These are phyloP conservation scores for Achroia grisella DNA, from an alignment of 1,140 invertebrate genomes.

Conservation along the genomic window DNA sequence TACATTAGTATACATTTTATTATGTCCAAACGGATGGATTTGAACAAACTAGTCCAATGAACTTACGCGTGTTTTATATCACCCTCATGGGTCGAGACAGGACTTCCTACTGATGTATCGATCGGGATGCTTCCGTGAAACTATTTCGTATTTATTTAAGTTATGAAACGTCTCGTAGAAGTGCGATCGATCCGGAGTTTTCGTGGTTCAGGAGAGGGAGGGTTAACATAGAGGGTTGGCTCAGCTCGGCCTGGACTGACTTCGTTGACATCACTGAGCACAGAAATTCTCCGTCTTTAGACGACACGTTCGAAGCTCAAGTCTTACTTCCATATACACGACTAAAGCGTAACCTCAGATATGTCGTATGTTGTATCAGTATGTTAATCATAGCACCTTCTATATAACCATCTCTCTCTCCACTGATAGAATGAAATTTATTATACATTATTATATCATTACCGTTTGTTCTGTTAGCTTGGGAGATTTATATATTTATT, in stretches of 20 bases:
- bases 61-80: slow-evolving; percentile 34
- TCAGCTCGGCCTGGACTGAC: too few species aligned
- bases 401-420: slow-evolving; percentile 17
- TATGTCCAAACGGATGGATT: slow-evolving; percentile 64
- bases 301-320: too few species aligned
- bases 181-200: not conserved
- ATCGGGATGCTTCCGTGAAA: slow-evolving; percentile 33
- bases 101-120: slow-evolving; percentile 26
- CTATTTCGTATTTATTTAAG: slow-evolving; percentile 50
- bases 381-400: not conserved
- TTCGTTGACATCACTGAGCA: too few species aligned
- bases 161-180: slow-evolving; percentile 14
- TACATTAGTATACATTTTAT: slow-evolving; percentile 68
- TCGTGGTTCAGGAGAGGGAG: too few species aligned
- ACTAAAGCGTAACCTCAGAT: too few species aligned
- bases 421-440: slow-evolving; percentile 10
- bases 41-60: slow-evolving; percentile 70
- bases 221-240: too few species aligned
- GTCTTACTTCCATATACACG: too few species aligned
- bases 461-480: slow-evolving; percentile 51
- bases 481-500: slow-evolving; percentile 52
- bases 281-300: too few species aligned
- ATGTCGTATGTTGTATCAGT: too few species aligned
- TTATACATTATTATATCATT: slow-evolving; percentile 23
- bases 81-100: slow-evolving; percentile 26